Evolutionary conservation across 35 echinoderm and acorn worm genomes (phyloP).

Genomic region (Ptychodera flava): DNA sequence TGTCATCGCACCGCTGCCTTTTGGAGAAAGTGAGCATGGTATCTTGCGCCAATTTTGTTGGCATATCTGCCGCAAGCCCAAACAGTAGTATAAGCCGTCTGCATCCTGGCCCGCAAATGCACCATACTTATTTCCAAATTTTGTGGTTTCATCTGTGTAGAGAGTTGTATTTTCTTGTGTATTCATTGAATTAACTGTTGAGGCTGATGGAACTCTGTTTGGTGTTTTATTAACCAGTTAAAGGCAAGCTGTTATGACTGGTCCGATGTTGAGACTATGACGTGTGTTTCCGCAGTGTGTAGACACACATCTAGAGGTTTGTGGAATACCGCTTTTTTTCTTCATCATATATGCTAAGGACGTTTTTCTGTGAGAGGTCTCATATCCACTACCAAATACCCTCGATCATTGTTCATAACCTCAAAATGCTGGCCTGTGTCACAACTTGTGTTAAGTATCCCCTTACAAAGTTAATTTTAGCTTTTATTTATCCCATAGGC

Average conservation of each 20-base stretch:
- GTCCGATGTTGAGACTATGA: constrained; percentile 20
- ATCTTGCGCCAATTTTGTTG: constrained; percentile 36
- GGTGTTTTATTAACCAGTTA: constrained; percentile 22
- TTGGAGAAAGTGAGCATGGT: constrained; percentile 30
- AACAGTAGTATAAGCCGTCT: background rate
- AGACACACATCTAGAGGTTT: constrained; percentile 32
- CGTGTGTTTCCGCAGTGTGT: constrained; percentile 25
- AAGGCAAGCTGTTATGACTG: constrained; percentile 19
- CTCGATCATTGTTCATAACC: too few species aligned
- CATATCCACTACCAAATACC: too few species aligned
- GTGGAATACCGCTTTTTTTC: constrained; percentile 10
- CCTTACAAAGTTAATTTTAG: too few species aligned
- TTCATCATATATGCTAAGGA: constrained; percentile 31
- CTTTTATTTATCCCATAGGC: too few species aligned
- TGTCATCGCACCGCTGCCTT: constrained; percentile 20
- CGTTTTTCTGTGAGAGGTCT: too few species aligned
- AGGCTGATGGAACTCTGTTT: constrained; percentile 7
- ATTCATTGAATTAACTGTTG: constrained; percentile 11
- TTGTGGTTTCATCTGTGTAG: constrained; percentile 27
- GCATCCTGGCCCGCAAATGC: constrained; percentile 14
- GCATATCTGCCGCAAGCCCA: constrained; percentile 21
- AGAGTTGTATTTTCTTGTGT: constrained; percentile 17
- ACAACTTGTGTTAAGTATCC: too few species aligned
- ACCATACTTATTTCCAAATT: constrained; percentile 35
- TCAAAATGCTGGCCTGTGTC: too few species aligned